Conservation (phyloP, 2,888 invertebrate genomes). For the Leptopterna dolabrata region DNA sequence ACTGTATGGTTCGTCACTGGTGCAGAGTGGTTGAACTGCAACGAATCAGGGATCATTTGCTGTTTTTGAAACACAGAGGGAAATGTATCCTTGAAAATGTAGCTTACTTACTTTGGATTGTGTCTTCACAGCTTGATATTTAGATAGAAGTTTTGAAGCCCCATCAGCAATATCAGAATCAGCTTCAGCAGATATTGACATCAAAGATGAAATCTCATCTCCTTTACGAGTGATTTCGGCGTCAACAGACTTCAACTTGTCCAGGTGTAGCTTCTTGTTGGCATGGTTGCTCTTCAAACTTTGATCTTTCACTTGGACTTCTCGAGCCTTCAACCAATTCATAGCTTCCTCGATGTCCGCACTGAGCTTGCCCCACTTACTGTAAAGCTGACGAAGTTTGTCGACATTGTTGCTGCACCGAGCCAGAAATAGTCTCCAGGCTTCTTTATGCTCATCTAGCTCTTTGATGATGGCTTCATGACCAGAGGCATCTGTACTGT, state of each 20-base stretch:
- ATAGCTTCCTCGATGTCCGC: conserved; percentile 81
- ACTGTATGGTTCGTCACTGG: too few relatives aligned
- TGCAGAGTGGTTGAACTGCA: too few relatives aligned
- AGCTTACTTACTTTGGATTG: conserved; percentile 72
- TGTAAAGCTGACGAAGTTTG: conserved; percentile 80
- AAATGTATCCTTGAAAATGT: neutral
- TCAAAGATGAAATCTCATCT: conserved; percentile 77
- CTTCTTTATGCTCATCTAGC: conserved; percentile 78
- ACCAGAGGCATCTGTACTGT: conserved; percentile 81
- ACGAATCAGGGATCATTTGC: too few relatives aligned
- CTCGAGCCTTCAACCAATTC: conserved; percentile 87
- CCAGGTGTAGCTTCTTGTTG: conserved; percentile 82
- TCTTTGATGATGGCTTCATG: conserved; percentile 79
- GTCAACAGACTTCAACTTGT: conserved; percentile 79
- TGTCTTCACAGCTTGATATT: conserved; percentile 85
- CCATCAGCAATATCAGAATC: conserved; percentile 81
- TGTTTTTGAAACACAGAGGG: too few relatives aligned
- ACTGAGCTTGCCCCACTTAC: conserved; percentile 85
- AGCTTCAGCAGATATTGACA: conserved; percentile 78
- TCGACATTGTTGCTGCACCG: conserved; percentile 78
- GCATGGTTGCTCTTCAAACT: conserved; percentile 87
- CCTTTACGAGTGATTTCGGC: conserved; percentile 77
- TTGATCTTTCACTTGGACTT: conserved; percentile 87
- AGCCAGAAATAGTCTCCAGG: conserved; percentile 81
- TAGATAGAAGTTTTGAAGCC: conserved; percentile 81